These are phyloP conservation scores for Etheostoma spectabile DNA, from an alignment of 2,113 vertebrate genomes.

Conservation along the genomic window DNA sequence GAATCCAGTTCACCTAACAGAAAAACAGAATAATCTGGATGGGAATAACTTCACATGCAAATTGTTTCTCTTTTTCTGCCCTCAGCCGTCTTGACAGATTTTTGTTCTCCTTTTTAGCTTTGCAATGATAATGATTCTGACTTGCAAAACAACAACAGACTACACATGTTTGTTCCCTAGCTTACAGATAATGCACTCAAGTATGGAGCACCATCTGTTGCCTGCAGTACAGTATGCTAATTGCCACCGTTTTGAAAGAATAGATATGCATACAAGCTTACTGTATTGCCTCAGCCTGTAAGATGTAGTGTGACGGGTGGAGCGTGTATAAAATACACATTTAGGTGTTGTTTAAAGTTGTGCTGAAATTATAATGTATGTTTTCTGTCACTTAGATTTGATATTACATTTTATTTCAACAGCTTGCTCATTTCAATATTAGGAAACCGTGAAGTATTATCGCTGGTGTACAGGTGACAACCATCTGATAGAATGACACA, in stretches of 20 bases:
- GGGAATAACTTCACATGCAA: conserved; percentile 42
- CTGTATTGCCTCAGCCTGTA: conserved; percentile 27
- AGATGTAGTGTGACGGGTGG: conserved; percentile 12
- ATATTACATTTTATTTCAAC: not conserved
- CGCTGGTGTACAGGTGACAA: not conserved
- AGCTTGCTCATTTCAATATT: conserved; percentile 19
- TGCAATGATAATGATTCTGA: conserved; percentile 68
- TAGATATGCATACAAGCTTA: conserved; percentile 39
- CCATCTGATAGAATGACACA: not conserved
- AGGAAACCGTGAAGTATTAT: not conserved
- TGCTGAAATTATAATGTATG: not conserved
- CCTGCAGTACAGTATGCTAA: conserved; percentile 75
- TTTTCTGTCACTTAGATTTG: not conserved
- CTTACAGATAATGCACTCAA: conserved; percentile 64
- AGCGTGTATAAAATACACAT: conserved; percentile 18
- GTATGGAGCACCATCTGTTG: conserved; percentile 72
- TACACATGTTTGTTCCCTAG: conserved; percentile 66
- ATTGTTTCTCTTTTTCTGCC: conserved; percentile 37
- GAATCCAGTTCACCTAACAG: conserved; percentile 5
- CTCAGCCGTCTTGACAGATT: conserved; percentile 34
- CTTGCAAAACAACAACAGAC: conserved; percentile 69
- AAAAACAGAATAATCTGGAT: conserved; percentile 31
- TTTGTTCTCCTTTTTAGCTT: conserved; percentile 59
- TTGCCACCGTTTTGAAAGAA: conserved; percentile 60
- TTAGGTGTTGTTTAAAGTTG: not conserved